Evolutionary conservation across 2,113 vertebrate genomes (phyloP).

Genomic region (Grallaria varia): DNA sequence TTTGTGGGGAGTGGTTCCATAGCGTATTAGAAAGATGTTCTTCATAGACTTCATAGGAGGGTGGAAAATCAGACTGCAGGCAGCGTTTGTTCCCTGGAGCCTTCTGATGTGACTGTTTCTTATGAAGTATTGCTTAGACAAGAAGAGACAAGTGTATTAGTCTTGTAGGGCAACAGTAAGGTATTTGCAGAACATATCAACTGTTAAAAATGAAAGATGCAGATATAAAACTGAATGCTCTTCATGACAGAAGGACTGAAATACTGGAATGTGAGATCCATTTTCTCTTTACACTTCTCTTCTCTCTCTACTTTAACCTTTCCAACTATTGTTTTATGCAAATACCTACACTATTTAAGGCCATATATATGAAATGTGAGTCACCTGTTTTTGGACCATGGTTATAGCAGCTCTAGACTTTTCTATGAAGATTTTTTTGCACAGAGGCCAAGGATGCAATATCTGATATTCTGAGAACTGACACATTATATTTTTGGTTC

Average conservation of each 20-base stretch:
- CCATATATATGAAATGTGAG: not conserved
- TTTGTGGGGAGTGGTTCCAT: not conserved
- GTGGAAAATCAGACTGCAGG: not conserved
- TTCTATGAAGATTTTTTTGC: not conserved
- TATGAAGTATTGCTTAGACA: not conserved
- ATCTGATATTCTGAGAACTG: not conserved
- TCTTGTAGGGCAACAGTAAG: conserved; percentile 14
- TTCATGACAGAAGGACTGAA: not conserved
- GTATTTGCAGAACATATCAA: not conserved
- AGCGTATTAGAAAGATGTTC: not conserved
- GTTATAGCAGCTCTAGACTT: not conserved
- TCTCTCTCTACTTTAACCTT: not conserved
- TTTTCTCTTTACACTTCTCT: not conserved
- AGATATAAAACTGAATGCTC: not conserved
- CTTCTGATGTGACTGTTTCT: not conserved
- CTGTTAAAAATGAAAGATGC: conserved; percentile 39
- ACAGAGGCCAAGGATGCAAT: not conserved
- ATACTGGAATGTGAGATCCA: not conserved
- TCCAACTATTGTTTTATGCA: not conserved
- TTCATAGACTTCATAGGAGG: not conserved
- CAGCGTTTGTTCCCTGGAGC: not conserved
- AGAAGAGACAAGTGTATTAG: not conserved
- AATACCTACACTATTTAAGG: not conserved
- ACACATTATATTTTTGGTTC: conserved; percentile 11
- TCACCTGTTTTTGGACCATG: not conserved